Evolutionary conservation across 2,113 vertebrate genomes (phyloP).

Genomic region (Neopipo cinnamomea): DNA sequence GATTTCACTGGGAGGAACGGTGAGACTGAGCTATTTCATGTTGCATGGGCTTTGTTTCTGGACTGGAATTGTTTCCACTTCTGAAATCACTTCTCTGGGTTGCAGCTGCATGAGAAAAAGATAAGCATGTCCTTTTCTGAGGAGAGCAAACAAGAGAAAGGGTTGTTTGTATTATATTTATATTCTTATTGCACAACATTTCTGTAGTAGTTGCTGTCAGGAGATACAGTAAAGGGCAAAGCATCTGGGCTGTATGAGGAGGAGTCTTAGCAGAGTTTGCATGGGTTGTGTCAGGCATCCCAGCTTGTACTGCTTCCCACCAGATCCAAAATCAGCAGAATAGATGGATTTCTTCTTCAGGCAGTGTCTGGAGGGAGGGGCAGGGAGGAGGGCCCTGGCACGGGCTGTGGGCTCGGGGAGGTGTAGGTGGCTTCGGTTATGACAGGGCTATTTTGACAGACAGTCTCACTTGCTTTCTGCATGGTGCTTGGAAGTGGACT

Average conservation of each 20-base stretch:
- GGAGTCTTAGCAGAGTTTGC: not conserved
- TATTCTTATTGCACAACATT: not conserved
- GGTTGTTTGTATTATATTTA: not conserved
- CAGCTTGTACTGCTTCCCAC: not conserved
- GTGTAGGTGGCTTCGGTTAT: constrained; percentile 7
- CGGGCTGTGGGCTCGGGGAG: not conserved
- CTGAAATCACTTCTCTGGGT: not conserved
- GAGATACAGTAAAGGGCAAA: not conserved
- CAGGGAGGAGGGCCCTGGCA: not conserved
- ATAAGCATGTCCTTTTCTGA: not conserved
- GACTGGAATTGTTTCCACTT: not conserved
- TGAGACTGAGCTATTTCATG: not conserved
- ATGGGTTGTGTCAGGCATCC: not conserved
- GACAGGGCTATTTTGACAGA: not conserved
- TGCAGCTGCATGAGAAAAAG: not conserved
- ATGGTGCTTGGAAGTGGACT: constrained; percentile 12
- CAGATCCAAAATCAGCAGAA: not conserved
- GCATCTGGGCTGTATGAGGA: not conserved
- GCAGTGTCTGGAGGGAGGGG: not conserved
- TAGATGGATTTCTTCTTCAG: not conserved
- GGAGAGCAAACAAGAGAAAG: not conserved
- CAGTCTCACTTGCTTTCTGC: not conserved
- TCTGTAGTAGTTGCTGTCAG: not conserved
- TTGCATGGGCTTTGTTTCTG: not conserved
- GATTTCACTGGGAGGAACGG: not conserved